phyloP scores from a whole-genome alignment of 2,888 invertebrate genomes.

The Minunthozetes semirufus region DNA sequence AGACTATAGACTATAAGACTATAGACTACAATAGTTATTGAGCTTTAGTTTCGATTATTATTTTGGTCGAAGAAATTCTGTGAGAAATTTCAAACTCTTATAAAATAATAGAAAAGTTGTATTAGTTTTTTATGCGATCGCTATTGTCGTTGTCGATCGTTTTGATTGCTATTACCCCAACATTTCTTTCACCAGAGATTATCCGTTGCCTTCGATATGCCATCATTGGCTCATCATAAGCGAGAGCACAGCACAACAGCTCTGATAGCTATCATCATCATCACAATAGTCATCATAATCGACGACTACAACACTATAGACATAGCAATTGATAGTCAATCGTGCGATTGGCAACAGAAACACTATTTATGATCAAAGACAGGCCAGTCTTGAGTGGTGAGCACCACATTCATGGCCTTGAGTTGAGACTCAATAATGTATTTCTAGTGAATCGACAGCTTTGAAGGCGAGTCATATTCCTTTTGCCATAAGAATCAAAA shows the following conservation, averaged over 20 bases:
- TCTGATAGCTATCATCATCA: conserved; percentile 7
- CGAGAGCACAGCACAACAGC: not conserved
- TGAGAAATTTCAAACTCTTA: conserved; percentile 16
- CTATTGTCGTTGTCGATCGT: no score
- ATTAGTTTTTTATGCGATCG: conserved; percentile 15
- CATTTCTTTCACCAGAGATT: not conserved
- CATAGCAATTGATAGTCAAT: conserved; percentile 29
- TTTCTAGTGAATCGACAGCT: not conserved
- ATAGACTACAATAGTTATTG: not conserved
- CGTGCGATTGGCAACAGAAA: conserved; percentile 30
- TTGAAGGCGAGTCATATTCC: not conserved
- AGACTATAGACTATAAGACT: no score
- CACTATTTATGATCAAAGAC: conserved; percentile 26
- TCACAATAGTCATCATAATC: conserved; percentile 7
- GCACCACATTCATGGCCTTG: conserved; percentile 6
- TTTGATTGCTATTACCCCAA: conserved; percentile 12
- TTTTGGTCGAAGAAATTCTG: not conserved
- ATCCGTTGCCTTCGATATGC: conserved; percentile 2
- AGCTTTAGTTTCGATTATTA: not conserved
- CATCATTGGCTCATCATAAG: not conserved
- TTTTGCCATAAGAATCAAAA: not conserved
- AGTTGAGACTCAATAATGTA: conserved; percentile 14
- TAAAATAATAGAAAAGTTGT: not conserved
- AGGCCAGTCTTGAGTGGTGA: not conserved
- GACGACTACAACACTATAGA: conserved; percentile 22